These are phyloP conservation scores for Oligia strigilis DNA, from an alignment of 2,888 invertebrate genomes.

Conservation along the genomic window DNA sequence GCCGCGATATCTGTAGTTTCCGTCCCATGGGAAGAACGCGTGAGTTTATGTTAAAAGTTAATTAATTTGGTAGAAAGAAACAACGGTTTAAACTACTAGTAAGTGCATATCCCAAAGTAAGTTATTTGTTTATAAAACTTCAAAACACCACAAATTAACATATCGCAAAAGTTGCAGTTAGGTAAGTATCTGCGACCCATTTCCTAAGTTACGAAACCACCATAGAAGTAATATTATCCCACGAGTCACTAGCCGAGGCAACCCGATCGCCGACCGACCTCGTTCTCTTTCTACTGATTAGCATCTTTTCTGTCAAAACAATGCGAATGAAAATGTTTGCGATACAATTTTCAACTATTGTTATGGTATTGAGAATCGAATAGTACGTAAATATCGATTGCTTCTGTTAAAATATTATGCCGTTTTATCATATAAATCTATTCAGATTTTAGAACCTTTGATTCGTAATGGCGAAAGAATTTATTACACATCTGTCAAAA, in stretches of 20 bases:
- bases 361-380: conserved; percentile 24
- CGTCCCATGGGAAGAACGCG: background rate
- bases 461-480: conserved; percentile 23
- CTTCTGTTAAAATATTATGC: conserved; percentile 4
- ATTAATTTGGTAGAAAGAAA: background rate
- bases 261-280: conserved; percentile 73
- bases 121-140: conserved; percentile 27
- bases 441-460: conserved; percentile 6
- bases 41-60: background rate
- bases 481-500: conserved; percentile 31
- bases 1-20: background rate
- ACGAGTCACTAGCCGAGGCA: conserved; percentile 68
- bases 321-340: conserved; percentile 60
- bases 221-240: conserved; percentile 73
- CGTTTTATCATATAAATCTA: conserved; percentile 14
- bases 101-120: background rate
- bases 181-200: conserved; percentile 67
- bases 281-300: conserved; percentile 75
- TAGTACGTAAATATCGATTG: conserved; percentile 16
- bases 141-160: conserved; percentile 50
- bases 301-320: conserved; percentile 70
- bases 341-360: conserved; percentile 45
- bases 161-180: conserved; percentile 62
- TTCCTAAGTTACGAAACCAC: conserved; percentile 72
- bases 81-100: background rate